Percentiles rank a stretch among this genome's conserved stretches.
Conservation (phyloP, 2,113 vertebrate genomes). For the Edolisoma coerulescens region DNA sequence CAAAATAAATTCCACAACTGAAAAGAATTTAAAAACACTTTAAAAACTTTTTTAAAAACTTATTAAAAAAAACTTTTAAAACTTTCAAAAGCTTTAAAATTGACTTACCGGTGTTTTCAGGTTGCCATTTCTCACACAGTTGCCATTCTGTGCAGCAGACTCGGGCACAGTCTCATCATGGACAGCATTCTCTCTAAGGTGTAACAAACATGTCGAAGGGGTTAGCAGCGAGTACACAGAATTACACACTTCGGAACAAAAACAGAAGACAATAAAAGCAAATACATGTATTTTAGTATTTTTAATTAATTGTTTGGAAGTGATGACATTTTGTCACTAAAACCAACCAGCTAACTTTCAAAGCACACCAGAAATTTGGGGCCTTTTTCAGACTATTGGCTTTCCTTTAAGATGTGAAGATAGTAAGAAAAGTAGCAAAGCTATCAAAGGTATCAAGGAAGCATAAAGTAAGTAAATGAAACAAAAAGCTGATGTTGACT, state of each 20-base stretch:
- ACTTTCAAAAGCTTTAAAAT: not conserved
- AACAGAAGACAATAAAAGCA: not conserved
- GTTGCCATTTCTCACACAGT: conserved; percentile 77
- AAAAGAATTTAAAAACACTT: too few species aligned
- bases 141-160: conserved; percentile 66
- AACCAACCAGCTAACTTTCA: not conserved
- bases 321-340: not conserved
- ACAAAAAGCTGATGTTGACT: not conserved
- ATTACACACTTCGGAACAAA: not conserved
- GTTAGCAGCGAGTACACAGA: not conserved
- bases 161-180: conserved; percentile 62
- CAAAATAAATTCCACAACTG: not conserved
- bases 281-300: not conserved
- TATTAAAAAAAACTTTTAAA: too few species aligned
- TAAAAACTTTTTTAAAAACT: too few species aligned
- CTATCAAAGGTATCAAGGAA: not conserved
- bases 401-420: not conserved
- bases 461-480: not conserved
- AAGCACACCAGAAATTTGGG: not conserved
- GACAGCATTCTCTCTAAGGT: conserved; percentile 59
- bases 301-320: not conserved
- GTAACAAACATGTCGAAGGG: not conserved
- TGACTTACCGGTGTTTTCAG: conserved; percentile 73
- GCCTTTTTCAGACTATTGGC: not conserved
- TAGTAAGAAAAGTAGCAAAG: not conserved